Conservation (phyloP, 2,888 invertebrate genomes). For the Synergus itoensis region DNA sequence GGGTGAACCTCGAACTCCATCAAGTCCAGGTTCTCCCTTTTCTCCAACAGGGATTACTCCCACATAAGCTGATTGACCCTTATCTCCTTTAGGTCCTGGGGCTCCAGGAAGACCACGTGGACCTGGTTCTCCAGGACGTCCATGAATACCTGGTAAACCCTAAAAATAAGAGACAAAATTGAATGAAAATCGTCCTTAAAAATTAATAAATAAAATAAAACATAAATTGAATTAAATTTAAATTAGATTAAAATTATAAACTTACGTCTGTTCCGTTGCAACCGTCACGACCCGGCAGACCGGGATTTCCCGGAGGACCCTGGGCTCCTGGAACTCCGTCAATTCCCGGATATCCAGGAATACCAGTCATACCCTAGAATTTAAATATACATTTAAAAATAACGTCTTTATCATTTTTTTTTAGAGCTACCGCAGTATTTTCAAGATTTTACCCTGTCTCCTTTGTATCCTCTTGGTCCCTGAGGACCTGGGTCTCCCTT, state of each 20-base stretch:
- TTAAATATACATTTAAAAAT: conserved; percentile 14
- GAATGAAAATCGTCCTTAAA: conserved; percentile 7
- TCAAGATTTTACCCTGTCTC: conserved; percentile 82
- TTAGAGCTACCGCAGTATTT: not conserved
- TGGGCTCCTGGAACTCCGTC: conserved; percentile 86
- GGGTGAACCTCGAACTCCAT: conserved; percentile 84
- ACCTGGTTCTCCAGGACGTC: conserved; percentile 85
- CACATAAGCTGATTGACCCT: conserved; percentile 89
- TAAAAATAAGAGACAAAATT: conserved; percentile 64
- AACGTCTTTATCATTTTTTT: conserved; percentile 4
- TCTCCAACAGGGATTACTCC: conserved; percentile 87
- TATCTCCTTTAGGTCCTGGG: conserved; percentile 85
- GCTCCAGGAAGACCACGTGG: conserved; percentile 87
- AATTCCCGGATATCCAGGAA: conserved; percentile 91
- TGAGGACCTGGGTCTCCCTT: conserved; percentile 92
- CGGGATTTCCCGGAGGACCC: conserved; percentile 85
- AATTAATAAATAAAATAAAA: conserved; percentile 3
- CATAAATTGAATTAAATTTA: conserved; percentile 6
- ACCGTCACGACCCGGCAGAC: conserved; percentile 93
- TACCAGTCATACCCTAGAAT: conserved; percentile 87
- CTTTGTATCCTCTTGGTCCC: conserved; percentile 90
- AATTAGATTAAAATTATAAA: conserved; percentile 53
- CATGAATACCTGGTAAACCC: conserved; percentile 88
- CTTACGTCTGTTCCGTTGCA: conserved; percentile 97
- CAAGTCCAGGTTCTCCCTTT: conserved; percentile 90